phyloP scores from a whole-genome alignment of 2,797 vertebrate genomes.

The Phylloscopus collybita region DNA sequence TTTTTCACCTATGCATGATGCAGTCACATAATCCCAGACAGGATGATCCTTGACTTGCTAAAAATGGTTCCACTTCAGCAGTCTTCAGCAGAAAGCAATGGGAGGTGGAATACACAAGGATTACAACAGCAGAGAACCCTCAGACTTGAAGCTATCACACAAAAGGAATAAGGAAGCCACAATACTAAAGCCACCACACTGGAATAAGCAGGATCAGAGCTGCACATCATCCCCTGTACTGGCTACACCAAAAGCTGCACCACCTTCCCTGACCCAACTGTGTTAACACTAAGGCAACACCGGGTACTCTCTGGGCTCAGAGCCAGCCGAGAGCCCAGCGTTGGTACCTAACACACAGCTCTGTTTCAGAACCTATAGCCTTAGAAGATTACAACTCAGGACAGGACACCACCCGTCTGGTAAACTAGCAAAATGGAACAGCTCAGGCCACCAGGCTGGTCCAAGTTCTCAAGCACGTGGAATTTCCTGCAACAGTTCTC shows the following conservation, averaged over 20 bases:
- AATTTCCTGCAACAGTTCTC: neutral
- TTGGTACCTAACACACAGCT: neutral
- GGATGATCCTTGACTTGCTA: neutral
- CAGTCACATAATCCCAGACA: neutral
- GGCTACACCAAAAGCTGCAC: fast-evolving
- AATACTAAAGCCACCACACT: neutral
- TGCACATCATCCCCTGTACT: neutral
- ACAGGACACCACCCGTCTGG: neutral
- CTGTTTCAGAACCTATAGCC: neutral
- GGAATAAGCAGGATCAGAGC: neutral
- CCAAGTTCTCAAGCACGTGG: neutral
- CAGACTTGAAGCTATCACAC: neutral
- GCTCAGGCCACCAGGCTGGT: neutral
- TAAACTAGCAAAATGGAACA: neutral
- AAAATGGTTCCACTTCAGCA: neutral
- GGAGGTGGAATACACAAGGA: neutral
- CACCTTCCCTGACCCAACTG: neutral
- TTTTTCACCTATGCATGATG: neutral
- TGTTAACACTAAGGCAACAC: neutral
- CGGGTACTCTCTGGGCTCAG: neutral
- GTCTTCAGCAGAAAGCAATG: neutral
- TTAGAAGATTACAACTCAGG: neutral
- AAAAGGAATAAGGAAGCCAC: neutral
- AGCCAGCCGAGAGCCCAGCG: neutral
- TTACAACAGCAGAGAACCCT: neutral